Conservation (phyloP, 2,888 invertebrate genomes). For the Tipula helvola region DNA sequence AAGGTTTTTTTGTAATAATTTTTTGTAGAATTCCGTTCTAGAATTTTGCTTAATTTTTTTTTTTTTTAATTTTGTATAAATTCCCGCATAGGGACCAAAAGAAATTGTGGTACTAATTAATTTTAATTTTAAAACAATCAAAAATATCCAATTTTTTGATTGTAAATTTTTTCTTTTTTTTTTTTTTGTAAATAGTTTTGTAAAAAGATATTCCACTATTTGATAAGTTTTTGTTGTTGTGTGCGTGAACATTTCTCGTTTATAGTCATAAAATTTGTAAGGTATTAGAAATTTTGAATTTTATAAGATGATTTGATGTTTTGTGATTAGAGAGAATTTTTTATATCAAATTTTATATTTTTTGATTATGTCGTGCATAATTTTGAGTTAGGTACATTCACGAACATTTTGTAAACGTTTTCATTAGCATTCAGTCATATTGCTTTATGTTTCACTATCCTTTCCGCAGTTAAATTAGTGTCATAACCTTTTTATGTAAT, state of each 20-base stretch:
- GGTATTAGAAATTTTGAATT: background rate
- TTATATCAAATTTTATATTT: background rate
- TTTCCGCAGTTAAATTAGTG: too few relatives aligned
- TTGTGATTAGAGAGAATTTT: background rate
- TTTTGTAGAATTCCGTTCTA: background rate
- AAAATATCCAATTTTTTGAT: background rate
- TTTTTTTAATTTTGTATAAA: background rate
- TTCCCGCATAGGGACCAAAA: background rate
- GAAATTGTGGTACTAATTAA: background rate
- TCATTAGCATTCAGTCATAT: too few relatives aligned
- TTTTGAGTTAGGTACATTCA: background rate
- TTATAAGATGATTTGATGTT: background rate
- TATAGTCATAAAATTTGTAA: background rate
- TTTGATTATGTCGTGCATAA: background rate
- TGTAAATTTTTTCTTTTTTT: background rate
- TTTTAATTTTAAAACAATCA: background rate
- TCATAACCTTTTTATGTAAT: too few relatives aligned
- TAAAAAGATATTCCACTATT: conserved; percentile 4
- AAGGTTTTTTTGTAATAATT: background rate
- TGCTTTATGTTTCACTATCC: too few relatives aligned
- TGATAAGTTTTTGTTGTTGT: background rate
- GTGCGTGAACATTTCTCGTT: background rate
- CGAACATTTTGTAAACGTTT: too few relatives aligned
- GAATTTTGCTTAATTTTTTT: background rate
- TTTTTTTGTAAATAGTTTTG: background rate